Evolutionary conservation across 2,888 invertebrate species (phyloP), one percentile per base, ranked within the genome.

Genomic region (Leptopilina drosophilae): DNA sequence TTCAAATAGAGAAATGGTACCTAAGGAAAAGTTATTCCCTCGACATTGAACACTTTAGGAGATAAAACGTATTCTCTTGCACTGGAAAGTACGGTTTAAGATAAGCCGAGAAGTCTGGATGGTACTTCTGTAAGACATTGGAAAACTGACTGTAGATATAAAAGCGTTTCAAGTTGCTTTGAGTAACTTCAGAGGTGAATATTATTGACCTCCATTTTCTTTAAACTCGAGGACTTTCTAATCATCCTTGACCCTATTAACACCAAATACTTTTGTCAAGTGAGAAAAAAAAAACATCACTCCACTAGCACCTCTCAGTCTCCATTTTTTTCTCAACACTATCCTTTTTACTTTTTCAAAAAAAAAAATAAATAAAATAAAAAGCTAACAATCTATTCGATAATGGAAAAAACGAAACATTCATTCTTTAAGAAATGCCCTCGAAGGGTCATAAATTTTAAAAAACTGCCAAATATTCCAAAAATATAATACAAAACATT

Each of bases 191-290:
- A 14, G 42, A 77, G 56, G 77, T 69, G 78, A 83, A 84, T 85
- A 81, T 80, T 81, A 79, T 85, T 84, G 84, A 84, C 85, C 84
- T 79, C 82, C 73, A 84, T 85, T 81, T 11, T 66, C 46, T 66
- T 80, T 53, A 67, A 26, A 73, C 80, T 79, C 80, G 80, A 84
- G 83, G 66, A 77, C 78, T 81, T 83, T 85, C 84, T 84, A 85
- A 85, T 86, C 85, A 86, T 81, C 86, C 85, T 87, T 86, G 86
- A 86, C 87, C 87, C 69, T 64, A 76, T 86, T 87, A 77, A 73
- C 56, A 73, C 56, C 40, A 5, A 59, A 73, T n/a, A 15, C 73
- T 73, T 42, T 20, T 15, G 26, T 77, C 64, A 80, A 84, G 42
- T 15, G 14, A 11, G 20, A 40, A 66, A 49, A 67, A 67, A 46